A percentile compares a stretch with the other conserved stretches of the same genome.
Conservation (phyloP, 30 jellyfish, hydroid and myxozoan genomes). For the Aurelia aurita region DNA sequence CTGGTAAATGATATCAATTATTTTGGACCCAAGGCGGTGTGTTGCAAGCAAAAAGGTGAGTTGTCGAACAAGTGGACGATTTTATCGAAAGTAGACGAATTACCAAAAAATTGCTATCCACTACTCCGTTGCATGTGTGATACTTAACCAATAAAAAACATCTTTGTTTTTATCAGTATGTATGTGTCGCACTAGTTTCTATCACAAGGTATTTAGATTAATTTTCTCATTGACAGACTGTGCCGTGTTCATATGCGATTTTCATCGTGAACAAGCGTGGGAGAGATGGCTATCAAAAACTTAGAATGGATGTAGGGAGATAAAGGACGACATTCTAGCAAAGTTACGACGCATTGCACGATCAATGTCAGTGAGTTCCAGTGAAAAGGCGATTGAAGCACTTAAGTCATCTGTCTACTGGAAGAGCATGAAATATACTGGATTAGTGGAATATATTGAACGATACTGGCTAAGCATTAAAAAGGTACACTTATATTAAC, state of each 20-base stretch:
- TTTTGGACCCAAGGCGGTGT: no score
- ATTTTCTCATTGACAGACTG: neutral
- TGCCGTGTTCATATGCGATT: slow-evolving; percentile 29
- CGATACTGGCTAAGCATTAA: slow-evolving; percentile 14
- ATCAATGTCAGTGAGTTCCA: neutral
- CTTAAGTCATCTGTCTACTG: neutral
- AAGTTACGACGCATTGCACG: slow-evolving; percentile 30
- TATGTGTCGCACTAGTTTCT: no score
- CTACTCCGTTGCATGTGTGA: no score
- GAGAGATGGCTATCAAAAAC: slow-evolving; percentile 41
- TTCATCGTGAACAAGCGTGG: slow-evolving; percentile 75
- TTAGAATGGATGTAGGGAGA: neutral
- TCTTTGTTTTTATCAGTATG: no score
- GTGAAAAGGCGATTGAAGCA: neutral
- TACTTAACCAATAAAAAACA: no score
- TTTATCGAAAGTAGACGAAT: no score
- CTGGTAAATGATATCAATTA: no score
- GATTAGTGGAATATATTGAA: slow-evolving; percentile 22
- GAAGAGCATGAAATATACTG: neutral
- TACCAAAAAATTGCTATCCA: no score
- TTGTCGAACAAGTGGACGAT: no score
- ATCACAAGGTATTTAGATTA: no score
- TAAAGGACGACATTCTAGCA: neutral
- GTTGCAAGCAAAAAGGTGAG: no score
- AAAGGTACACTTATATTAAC: neutral